These are phyloP conservation scores for Xenopus petersii DNA, from an alignment of 2,797 vertebrate genomes.

Conservation along the genomic window DNA sequence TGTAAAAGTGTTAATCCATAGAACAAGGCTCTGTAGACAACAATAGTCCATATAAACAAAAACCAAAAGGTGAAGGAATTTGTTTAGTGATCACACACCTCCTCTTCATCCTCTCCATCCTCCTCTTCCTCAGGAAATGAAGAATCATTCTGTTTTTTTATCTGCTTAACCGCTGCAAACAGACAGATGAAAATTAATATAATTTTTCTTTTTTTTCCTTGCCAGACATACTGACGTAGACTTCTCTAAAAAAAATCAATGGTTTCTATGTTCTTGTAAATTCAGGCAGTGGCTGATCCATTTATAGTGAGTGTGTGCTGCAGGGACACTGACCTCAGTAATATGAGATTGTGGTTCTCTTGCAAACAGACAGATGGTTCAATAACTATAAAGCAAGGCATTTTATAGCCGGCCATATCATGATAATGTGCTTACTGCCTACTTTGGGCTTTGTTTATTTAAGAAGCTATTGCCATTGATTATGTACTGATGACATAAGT, in stretches of 20 bases:
- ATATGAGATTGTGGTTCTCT: too few species aligned
- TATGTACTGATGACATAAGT: too few species aligned
- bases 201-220: background rate
- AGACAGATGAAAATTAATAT: slow-evolving; percentile 50
- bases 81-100: slow-evolving; percentile 63
- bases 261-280: background rate
- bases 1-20: background rate
- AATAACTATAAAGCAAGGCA: too few species aligned
- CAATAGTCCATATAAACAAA: background rate
- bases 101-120: slow-evolving; percentile 74
- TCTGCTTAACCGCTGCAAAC: slow-evolving; percentile 74
- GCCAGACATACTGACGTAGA: background rate
- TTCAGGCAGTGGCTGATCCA: background rate
- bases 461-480: too few species aligned
- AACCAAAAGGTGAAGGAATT: background rate
- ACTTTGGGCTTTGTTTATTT: too few species aligned
- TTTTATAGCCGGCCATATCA: too few species aligned
- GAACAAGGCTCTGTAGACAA: background rate
- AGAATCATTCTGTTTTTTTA: slow-evolving; percentile 70
- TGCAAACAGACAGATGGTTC: too few species aligned
- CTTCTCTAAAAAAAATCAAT: background rate
- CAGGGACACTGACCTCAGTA: too few species aligned
- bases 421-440: too few species aligned
- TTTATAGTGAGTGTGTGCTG: background rate
- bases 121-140: slow-evolving; percentile 73